A percentile compares a stretch with the other conserved stretches of the same genome.
Conservation (phyloP, 2,888 invertebrate genomes). For the Laothoe populi region DNA sequence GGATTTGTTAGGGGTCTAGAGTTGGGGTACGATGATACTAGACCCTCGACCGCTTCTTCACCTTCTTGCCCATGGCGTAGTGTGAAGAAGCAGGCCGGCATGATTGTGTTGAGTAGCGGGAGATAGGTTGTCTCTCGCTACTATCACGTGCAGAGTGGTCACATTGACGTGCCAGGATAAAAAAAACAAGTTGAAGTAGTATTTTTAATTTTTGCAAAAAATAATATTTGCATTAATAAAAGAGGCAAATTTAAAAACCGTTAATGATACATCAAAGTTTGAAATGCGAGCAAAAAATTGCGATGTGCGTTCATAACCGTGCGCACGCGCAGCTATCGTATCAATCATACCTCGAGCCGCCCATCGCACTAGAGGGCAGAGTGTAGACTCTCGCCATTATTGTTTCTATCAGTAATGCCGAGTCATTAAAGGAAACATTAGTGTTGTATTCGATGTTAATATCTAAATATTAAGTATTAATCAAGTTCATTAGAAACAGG, state of each 20-base stretch:
- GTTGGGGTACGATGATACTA: too few species aligned
- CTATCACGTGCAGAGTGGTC: too few species aligned
- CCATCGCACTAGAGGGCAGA: constrained; percentile 38
- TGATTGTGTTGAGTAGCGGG: too few species aligned
- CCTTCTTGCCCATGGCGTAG: too few species aligned
- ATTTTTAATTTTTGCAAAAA: neutral
- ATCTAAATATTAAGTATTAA: constrained; percentile 10
- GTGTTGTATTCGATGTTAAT: constrained; percentile 1
- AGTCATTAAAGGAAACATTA: constrained; percentile 22
- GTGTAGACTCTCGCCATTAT: constrained; percentile 38
- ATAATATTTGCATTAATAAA: neutral
- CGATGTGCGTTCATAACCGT: constrained; percentile 33
- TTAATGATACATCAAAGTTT: constrained; percentile 14
- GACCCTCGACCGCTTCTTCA: too few species aligned
- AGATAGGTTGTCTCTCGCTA: too few species aligned
- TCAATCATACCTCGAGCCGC: constrained; percentile 47
- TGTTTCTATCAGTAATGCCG: constrained; percentile 24
- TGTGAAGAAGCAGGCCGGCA: too few species aligned
- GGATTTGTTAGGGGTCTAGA: too few species aligned
- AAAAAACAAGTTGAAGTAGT: too few species aligned
- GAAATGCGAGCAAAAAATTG: neutral
- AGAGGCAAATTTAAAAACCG: neutral
- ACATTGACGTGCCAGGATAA: too few species aligned
- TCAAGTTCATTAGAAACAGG: neutral
- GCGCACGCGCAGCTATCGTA: constrained; percentile 38